Conservation (phyloP, 2,113 vertebrate genomes). For the Cyanoliseus patagonus region DNA sequence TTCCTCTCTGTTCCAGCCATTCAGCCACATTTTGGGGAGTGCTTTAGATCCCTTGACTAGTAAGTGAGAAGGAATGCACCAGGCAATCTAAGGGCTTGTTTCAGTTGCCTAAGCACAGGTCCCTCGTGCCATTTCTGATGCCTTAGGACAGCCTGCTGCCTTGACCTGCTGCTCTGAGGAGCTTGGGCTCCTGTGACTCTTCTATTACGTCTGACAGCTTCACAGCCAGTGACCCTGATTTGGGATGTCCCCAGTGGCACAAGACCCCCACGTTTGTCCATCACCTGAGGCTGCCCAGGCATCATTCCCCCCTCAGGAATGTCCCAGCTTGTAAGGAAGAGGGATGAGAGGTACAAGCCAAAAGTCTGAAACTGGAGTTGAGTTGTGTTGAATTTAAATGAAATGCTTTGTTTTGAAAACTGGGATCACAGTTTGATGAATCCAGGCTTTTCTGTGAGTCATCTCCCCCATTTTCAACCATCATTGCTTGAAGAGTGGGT, state of each 20-base stretch:
- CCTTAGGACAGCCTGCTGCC: background rate
- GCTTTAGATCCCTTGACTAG: background rate
- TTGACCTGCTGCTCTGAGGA: background rate
- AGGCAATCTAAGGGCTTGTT: background rate
- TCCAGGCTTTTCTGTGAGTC: background rate
- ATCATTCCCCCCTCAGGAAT: background rate
- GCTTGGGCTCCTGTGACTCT: background rate
- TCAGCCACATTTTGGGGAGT: background rate
- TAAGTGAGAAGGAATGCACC: too few relatives aligned
- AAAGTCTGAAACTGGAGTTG: background rate
- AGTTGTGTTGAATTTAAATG: background rate
- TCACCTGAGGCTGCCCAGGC: too few relatives aligned
- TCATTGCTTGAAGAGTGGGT: rapidly evolving
- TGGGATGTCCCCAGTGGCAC: rapidly evolving
- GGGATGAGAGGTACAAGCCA: background rate
- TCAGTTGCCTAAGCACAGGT: background rate
- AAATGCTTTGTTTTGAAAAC: background rate
- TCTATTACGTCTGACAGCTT: background rate
- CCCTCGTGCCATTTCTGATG: background rate
- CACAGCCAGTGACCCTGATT: background rate
- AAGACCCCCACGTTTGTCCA: background rate
- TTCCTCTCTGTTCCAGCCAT: background rate
- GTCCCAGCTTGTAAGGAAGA: background rate
- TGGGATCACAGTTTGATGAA: rapidly evolving
- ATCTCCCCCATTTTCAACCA: background rate